These are phyloP conservation scores for Procambarus virginalis DNA, from an alignment of 1,140 invertebrate genomes.

Conservation along the genomic window DNA sequence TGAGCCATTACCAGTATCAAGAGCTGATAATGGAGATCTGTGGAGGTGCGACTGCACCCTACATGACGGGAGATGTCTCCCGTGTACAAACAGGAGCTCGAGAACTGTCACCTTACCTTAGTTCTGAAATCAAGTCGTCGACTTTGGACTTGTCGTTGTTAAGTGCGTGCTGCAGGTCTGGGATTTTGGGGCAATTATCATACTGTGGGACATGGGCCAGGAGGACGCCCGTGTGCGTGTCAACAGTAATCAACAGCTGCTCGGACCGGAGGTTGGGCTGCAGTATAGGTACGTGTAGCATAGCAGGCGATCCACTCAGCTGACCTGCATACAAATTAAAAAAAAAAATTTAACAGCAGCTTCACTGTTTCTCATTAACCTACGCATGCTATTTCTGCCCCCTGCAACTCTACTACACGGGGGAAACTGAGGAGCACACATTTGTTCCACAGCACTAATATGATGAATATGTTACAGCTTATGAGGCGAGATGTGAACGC, in stretches of 20 bases:
- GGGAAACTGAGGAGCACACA: too few species aligned
- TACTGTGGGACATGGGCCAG: conserved; percentile 93
- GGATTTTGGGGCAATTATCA: conserved; percentile 82
- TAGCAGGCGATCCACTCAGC: conserved; percentile 88
- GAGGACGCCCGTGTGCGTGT: conserved; percentile 92
- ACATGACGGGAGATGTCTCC: too few species aligned
- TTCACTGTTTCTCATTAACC: neutral
- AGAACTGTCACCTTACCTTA: conserved; percentile 74
- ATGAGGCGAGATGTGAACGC: too few species aligned
- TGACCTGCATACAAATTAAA: conserved; percentile 75
- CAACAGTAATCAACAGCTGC: conserved; percentile 91
- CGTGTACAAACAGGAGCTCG: too few species aligned
- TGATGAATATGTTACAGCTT: too few species aligned
- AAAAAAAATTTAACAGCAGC: conserved; percentile 15
- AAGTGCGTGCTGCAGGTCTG: conserved; percentile 86
- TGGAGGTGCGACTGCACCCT: too few species aligned
- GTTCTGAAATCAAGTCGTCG: conserved; percentile 82
- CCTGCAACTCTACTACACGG: too few species aligned
- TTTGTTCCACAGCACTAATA: too few species aligned
- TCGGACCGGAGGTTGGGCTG: conserved; percentile 92
- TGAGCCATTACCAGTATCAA: too few species aligned
- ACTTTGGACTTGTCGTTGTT: conserved; percentile 85
- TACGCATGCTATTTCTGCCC: too few species aligned
- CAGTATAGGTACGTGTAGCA: conserved; percentile 90
- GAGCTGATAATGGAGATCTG: too few species aligned